These are phyloP conservation scores for Lagocephalus sceleratus DNA, from an alignment of 2,797 vertebrate species.

Conservation along the genomic window DNA sequence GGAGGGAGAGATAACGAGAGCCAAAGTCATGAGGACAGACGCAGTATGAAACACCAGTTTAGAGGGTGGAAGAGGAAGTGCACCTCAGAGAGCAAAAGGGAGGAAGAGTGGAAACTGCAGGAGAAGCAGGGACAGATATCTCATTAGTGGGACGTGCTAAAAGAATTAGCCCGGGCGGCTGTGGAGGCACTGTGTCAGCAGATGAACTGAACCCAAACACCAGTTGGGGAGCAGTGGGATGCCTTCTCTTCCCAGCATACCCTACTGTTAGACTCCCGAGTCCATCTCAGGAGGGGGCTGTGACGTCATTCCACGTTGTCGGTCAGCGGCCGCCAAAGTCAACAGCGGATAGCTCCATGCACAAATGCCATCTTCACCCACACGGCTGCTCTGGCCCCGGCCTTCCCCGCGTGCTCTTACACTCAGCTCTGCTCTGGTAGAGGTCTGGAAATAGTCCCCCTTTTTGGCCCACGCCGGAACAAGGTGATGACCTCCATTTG, in stretches of 20 bases:
- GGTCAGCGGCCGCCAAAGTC: constrained; percentile 54
- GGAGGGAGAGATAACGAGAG: constrained; percentile 55
- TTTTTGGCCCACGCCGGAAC: constrained; percentile 51
- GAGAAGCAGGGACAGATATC: constrained; percentile 46
- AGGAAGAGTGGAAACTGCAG: constrained; percentile 1
- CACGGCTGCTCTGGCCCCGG: neutral
- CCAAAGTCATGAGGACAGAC: constrained; percentile 44
- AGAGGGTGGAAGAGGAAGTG: constrained; percentile 20
- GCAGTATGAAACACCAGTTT: constrained; percentile 21
- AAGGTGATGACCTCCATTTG: constrained; percentile 62
- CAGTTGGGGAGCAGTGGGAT: constrained; percentile 24
- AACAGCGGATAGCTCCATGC: constrained; percentile 21
- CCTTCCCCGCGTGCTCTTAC: too few relatives aligned
- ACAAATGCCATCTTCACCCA: neutral
- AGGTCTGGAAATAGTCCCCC: constrained; percentile 64
- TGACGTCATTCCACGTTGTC: constrained; percentile 69
- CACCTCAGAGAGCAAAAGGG: neutral
- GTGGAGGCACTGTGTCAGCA: constrained; percentile 6
- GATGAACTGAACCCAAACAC: constrained; percentile 60
- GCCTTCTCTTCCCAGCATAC: constrained; percentile 43
- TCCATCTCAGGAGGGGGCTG: constrained; percentile 35
- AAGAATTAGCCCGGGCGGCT: constrained; percentile 54
- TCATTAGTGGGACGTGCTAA: constrained; percentile 40
- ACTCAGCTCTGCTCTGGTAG: constrained; percentile 49
- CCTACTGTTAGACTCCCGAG: constrained; percentile 34